Evolutionary conservation across 2,113 vertebrate species (phyloP).

Genomic region (Callospermophilus lateralis): DNA sequence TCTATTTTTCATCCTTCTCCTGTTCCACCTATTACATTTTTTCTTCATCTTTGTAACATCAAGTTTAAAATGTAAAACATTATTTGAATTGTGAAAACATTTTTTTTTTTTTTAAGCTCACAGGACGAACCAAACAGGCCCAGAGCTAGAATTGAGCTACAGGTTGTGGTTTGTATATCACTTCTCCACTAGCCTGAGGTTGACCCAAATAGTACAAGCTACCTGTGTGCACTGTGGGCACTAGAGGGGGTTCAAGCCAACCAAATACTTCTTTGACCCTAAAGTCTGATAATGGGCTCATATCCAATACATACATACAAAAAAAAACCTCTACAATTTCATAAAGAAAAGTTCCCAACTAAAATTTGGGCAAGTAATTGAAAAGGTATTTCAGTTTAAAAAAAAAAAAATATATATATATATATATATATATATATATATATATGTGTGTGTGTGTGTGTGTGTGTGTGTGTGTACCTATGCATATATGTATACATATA

Average conservation of each 20-base stretch:
- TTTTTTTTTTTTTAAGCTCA: not conserved
- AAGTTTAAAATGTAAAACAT: not conserved
- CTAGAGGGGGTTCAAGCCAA: too few relatives aligned
- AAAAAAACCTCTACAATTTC: not conserved
- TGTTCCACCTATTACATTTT: not conserved
- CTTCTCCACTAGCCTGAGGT: not conserved
- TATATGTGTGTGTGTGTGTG: too few relatives aligned
- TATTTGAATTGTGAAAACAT: not conserved
- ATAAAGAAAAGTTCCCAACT: not conserved
- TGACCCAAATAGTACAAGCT: too few relatives aligned
- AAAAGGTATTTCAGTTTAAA: not conserved
- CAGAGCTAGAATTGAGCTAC: not conserved
- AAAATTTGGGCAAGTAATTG: not conserved
- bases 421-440: too few relatives aligned
- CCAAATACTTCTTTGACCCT: too few relatives aligned
- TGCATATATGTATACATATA: too few relatives aligned
- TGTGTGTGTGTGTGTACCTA: too few relatives aligned
- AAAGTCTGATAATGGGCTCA: not conserved
- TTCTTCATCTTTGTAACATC: not conserved
- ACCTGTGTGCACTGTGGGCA: fast-evolving
- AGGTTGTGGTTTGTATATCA: fast-evolving
- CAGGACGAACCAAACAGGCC: not conserved
- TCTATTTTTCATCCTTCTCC: not conserved
- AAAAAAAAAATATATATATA: too few relatives aligned
- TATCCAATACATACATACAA: not conserved